Conservation (phyloP, 2,113 vertebrate genomes). For the Pleuronectes platessa region DNA sequence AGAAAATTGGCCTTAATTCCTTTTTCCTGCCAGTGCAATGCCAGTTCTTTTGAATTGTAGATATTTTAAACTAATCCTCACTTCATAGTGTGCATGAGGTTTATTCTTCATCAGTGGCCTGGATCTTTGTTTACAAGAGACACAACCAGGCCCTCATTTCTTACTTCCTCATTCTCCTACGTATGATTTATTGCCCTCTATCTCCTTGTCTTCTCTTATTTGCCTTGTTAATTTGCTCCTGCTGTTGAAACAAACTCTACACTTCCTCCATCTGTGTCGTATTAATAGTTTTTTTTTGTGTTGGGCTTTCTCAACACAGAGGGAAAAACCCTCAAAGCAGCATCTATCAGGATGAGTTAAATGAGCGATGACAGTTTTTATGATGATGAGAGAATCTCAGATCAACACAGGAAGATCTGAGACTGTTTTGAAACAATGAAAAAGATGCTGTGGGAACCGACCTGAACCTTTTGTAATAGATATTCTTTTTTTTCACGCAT, state of each 20-base stretch:
- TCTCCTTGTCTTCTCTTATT: constrained; percentile 1
- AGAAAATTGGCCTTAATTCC: constrained; percentile 1
- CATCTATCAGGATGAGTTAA: not conserved
- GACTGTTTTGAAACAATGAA: not conserved
- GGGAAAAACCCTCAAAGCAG: not conserved
- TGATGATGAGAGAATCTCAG: not conserved
- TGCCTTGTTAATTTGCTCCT: not conserved
- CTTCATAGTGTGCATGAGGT: not conserved
- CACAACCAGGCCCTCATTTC: not conserved
- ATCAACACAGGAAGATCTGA: not conserved
- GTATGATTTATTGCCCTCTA: not conserved
- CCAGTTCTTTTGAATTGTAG: not conserved
- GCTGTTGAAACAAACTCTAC: constrained; percentile 9
- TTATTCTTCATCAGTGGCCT: not conserved
- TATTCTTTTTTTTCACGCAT: not conserved
- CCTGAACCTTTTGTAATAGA: not conserved
- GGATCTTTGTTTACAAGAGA: not conserved
- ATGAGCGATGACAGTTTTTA: not conserved
- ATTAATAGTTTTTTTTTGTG: constrained; percentile 17
- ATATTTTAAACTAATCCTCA: not conserved
- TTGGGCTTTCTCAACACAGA: not conserved
- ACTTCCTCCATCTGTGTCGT: constrained; percentile 31
- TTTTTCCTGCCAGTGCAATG: constrained; percentile 21
- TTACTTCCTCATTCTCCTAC: not conserved
- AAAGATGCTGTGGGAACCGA: not conserved